Evolutionary conservation across 2,797 vertebrate species (phyloP), one percentile per base, ranked within the genome.

Genomic region (Chaenodraco wilsoni): DNA sequence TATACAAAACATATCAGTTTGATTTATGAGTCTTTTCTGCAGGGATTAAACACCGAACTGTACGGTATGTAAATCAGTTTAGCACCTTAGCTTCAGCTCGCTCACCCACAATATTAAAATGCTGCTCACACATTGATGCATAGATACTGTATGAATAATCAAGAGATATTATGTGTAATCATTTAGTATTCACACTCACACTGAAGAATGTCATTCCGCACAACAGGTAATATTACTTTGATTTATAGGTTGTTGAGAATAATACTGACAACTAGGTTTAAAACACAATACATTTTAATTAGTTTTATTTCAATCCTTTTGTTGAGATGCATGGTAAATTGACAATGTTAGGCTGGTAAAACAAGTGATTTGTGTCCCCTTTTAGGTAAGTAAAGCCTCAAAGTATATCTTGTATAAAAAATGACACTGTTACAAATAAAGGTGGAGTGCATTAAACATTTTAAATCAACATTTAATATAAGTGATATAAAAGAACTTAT

Each of bases 51-150:
- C 49, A 23, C 9, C 55, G 0, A 54, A n/a, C 60, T 40, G 31
- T 64, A 54, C 60, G n/a, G 31, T 64, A 54, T 51, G 46, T 2
- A 56, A 67, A 67, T 67, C 52, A 0, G 43, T 67, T 67, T 67
- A 21, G 43, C 65, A 57, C 65, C 52, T 45, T 11, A 33, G 41
- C 51, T 55, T 16, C 2, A 19, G 23, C 12, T 9, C 17, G 7
- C 33, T 37, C 27, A 43, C 33, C 46, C n/a, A 23, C 8, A 27
- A 3, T 59, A 3, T 69, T 43, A 43, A 67, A 59, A 59, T 51
- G 21, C 46, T 27, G 56, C 21, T 16, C 43, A 21, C 52, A 48
- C 65, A 21, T 37, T 33, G 21, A 67, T 67, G 65, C 52, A 67
- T 67, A n/a, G 65, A 48, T 67, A 27, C 27, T 27, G 27, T 27